phyloP scores from a whole-genome alignment of 2,888 invertebrate genomes.

The Stenodera caucasica region DNA sequence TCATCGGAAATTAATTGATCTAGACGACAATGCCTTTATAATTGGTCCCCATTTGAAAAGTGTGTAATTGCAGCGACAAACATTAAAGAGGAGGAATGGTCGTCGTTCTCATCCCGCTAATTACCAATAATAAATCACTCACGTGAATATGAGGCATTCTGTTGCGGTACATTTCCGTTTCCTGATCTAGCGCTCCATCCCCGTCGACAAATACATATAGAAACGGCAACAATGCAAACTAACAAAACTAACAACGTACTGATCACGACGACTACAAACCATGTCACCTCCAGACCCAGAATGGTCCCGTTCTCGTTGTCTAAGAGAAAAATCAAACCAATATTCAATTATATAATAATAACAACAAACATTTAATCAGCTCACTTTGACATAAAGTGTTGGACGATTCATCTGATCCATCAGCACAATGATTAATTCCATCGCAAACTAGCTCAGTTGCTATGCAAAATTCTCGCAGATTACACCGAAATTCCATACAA shows the following conservation, averaged over 20 bases:
- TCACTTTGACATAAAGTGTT: conserved; percentile 85
- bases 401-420: conserved; percentile 89
- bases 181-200: conserved; percentile 57
- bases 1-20: not conserved
- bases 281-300: conserved; percentile 73
- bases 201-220: conserved; percentile 77
- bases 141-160: conserved; percentile 59
- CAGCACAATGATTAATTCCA: conserved; percentile 90
- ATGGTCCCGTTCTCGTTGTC: conserved; percentile 66
- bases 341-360: not conserved
- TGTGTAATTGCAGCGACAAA: not conserved
- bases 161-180: conserved; percentile 56
- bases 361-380: conserved; percentile 44
- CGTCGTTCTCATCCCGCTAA: not conserved
- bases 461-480: conserved; percentile 87
- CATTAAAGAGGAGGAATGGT: not conserved
- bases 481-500: conserved; percentile 87
- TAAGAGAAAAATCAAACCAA: conserved; percentile 42
- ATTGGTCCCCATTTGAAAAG: not conserved
- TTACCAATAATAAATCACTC: conserved; percentile 39
- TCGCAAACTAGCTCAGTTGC: conserved; percentile 90
- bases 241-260: conserved; percentile 70
- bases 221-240: conserved; percentile 69
- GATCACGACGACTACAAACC: conserved; percentile 75
- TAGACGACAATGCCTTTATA: no score